phyloP scores from a whole-genome alignment of 2,888 invertebrate genomes.

The Standfussiana lucernea region DNA sequence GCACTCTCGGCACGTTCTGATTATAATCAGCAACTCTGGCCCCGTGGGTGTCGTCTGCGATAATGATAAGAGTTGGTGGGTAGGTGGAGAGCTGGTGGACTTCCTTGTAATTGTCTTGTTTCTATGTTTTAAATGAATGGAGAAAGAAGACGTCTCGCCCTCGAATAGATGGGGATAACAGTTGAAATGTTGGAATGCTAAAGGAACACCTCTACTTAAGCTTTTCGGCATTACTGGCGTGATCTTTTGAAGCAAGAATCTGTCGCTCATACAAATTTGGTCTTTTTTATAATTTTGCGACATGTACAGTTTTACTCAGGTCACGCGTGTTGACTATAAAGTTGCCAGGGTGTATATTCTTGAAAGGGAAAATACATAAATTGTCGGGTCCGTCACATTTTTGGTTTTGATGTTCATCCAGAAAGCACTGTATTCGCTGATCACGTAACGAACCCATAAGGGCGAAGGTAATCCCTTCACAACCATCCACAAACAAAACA shows the following conservation, averaged over 20 bases:
- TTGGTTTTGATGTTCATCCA: constrained; percentile 12
- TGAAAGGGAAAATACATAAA: background rate
- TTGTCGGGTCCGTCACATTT: background rate
- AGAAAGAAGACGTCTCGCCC: background rate
- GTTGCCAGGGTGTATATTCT: background rate
- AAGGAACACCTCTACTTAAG: background rate
- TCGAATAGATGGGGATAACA: background rate
- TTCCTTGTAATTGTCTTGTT: background rate
- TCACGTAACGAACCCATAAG: background rate
- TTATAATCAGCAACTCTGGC: constrained; percentile 18
- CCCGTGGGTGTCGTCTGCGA: constrained; percentile 34
- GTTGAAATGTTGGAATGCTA: background rate
- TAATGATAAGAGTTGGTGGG: background rate
- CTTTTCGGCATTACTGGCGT: background rate
- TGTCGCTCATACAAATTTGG: background rate
- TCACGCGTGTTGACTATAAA: background rate
- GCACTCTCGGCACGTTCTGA: constrained; percentile 13
- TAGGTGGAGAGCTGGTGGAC: background rate
- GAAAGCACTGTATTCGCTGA: background rate
- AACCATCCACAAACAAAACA: constrained; percentile 26
- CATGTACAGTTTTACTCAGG: background rate
- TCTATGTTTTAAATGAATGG: background rate
- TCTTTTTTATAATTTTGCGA: background rate
- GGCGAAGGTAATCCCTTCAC: constrained; percentile 3
- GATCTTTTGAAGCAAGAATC: background rate